phyloP scores from a whole-genome alignment of 2,888 invertebrate species.

The Leucoma salicis region DNA sequence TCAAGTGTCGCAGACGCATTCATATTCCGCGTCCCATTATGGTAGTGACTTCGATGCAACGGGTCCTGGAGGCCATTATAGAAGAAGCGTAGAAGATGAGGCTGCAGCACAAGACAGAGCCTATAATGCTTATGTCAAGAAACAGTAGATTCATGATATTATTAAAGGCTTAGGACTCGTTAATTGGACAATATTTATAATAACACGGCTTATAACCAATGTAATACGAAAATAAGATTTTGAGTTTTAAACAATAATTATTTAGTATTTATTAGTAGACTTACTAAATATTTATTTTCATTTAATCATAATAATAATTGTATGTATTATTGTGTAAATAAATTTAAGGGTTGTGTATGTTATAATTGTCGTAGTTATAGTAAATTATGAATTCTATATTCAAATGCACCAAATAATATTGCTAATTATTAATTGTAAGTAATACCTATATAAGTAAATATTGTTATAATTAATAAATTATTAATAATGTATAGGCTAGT shows the following conservation, averaged over 20 bases:
- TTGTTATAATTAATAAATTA: conserved; percentile 25
- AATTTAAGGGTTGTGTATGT: too few relatives aligned
- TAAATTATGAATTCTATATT: conserved; percentile 24
- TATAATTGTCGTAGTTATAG: conserved; percentile 42
- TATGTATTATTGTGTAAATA: conserved; percentile 15
- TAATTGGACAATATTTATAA: conserved; percentile 56
- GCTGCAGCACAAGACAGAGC: conserved; percentile 85
- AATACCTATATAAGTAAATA: conserved; percentile 35
- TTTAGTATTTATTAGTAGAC: too few relatives aligned
- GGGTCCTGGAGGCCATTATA: conserved; percentile 83
- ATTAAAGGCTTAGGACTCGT: conserved; percentile 70
- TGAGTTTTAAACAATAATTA: not conserved
- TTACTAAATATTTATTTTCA: not conserved
- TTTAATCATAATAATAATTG: conserved; percentile 20
- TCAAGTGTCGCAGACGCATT: conserved; percentile 89
- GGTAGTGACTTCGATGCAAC: conserved; percentile 83
- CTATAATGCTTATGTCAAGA: conserved; percentile 79
- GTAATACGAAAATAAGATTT: conserved; percentile 33
- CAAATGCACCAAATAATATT: conserved; percentile 54
- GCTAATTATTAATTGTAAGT: conserved; percentile 22
- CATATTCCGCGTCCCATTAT: conserved; percentile 87
- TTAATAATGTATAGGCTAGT: conserved; percentile 61
- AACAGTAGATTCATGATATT: conserved; percentile 50
- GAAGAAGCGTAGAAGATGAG: conserved; percentile 82
- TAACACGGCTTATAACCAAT: conserved; percentile 50